Evolutionary conservation across 2,797 vertebrate genomes (phyloP), one percentile per base, ranked within the genome.

Genomic region (Avahi laniger): DNA sequence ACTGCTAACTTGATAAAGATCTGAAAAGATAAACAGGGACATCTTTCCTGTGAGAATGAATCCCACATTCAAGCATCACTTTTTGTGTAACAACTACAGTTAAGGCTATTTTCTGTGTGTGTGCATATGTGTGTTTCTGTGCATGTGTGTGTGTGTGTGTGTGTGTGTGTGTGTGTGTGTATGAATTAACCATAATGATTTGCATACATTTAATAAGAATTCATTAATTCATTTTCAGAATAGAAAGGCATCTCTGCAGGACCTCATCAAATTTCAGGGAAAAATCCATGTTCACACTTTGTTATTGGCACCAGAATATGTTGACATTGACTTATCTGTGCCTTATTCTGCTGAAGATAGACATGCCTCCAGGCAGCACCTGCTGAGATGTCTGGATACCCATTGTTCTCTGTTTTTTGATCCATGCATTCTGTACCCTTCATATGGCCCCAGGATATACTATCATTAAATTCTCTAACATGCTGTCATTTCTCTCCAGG

Each of bases 341-440:
- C 76, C 89, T 91, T 89, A 12, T 91, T 97, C 59, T 94, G 81
- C 85, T 85, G 75, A 95, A 96, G 73, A 92, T 70, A 95, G 78
- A 94, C 57, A 78, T 78, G 94, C 69, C 79, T 91, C 33, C 89
- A 91, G 87, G 79, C 13, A 0, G n/a, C 35, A 83, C 80, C 57
- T 89, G 86, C 82, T 91, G 88, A 96, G 86, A 76, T 70, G 73
- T 96, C 93, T 96, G 91, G 85, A 52, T 82, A 92, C 48, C 79
- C 30, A 84, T 72, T 88, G 90, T 94, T 90, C 76, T 88, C 73
- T 97, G 72, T 76, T 82, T 82, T 95, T 90, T 93, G 82, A 95
- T 89, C 78, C 69, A 79, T 89, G 91, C 50, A 76, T 72, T 76
- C 48, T 88, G 43, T 84, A 81, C 50, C 61, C 63, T 94, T 96